A percentile compares a stretch with the other conserved stretches of the same genome.
Evolutionary conservation across 2,888 invertebrate genomes (phyloP).

Genomic region (Limulus polyphemus): DNA sequence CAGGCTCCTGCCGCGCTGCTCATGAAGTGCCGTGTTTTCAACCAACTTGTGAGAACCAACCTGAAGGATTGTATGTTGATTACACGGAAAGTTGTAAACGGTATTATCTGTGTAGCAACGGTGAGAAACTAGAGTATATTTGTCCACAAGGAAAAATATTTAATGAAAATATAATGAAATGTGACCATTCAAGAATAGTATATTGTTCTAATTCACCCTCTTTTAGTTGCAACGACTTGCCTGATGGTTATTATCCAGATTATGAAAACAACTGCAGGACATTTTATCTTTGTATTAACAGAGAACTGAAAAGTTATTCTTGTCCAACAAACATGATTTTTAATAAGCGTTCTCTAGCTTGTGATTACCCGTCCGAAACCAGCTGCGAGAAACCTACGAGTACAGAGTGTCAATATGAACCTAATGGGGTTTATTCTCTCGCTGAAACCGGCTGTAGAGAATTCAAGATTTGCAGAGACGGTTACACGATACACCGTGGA

Average conservation of each 20-base stretch:
- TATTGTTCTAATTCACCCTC: conserved; percentile 14
- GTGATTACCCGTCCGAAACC: conserved; percentile 8
- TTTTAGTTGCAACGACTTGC: conserved; percentile 18
- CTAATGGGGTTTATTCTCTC: conserved; percentile 20
- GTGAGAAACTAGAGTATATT: conserved; percentile 14
- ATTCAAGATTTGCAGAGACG: conserved; percentile 16
- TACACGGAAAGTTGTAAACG: conserved; percentile 16
- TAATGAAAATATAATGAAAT: conserved; percentile 16
- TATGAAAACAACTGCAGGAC: conserved; percentile 14
- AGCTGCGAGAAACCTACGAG: conserved; percentile 8
- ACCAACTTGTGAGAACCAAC: conserved; percentile 17
- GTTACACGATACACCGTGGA: conserved; percentile 12
- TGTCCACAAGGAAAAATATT: conserved; percentile 23
- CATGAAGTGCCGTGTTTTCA: conserved; percentile 7
- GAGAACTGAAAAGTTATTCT: conserved; percentile 14
- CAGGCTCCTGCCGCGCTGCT: conserved; percentile 10
- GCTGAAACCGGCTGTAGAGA: conserved; percentile 13
- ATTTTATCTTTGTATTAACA: conserved; percentile 22
- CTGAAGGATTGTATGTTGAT: conserved; percentile 23
- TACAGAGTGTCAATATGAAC: conserved; percentile 9
- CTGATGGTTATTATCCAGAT: conserved; percentile 25
- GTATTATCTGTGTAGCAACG: conserved; percentile 20
- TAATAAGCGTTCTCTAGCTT: conserved; percentile 14
- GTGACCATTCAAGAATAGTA: conserved; percentile 14
- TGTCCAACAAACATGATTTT: conserved; percentile 20